Conservation (phyloP, 92 coral and sea anemone species). For the Parazoanthus atlanticus region DNA sequence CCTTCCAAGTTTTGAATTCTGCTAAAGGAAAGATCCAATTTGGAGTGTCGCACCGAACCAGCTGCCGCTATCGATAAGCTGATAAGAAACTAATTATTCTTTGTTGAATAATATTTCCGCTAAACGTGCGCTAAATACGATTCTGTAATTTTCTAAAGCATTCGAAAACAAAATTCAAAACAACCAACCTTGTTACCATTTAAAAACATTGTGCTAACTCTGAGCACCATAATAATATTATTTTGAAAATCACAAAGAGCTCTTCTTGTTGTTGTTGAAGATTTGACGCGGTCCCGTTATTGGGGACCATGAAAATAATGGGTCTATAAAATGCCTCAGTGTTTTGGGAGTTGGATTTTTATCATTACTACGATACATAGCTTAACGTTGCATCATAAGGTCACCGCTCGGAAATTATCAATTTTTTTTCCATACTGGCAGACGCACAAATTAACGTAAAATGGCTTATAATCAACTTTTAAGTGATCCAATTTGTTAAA, state of each 20-base stretch:
- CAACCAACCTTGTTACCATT: background rate
- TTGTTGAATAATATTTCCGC: background rate
- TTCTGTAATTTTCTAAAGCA: background rate
- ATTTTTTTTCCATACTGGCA: background rate
- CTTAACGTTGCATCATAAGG: background rate
- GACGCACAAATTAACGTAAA: background rate
- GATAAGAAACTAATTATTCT: background rate
- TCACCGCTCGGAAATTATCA: too few relatives aligned
- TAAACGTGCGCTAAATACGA: background rate
- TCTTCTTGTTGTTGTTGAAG: background rate
- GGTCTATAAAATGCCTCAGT: too few relatives aligned
- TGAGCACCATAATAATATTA: background rate
- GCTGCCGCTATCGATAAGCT: background rate
- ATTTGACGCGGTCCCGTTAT: background rate
- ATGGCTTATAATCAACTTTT: background rate
- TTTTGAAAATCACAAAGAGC: background rate
- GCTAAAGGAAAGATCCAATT: background rate
- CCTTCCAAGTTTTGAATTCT: background rate
- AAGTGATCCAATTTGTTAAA: background rate
- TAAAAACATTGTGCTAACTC: background rate
- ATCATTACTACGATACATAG: background rate
- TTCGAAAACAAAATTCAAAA: too few relatives aligned
- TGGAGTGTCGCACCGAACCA: background rate
- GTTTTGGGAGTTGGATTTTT: background rate
- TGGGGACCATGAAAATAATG: background rate